A percentile compares a stretch with the other conserved stretches of the same genome.
phyloP scores from a whole-genome alignment of 2,888 invertebrate genomes.

The Prostheceraeus crozeri region DNA sequence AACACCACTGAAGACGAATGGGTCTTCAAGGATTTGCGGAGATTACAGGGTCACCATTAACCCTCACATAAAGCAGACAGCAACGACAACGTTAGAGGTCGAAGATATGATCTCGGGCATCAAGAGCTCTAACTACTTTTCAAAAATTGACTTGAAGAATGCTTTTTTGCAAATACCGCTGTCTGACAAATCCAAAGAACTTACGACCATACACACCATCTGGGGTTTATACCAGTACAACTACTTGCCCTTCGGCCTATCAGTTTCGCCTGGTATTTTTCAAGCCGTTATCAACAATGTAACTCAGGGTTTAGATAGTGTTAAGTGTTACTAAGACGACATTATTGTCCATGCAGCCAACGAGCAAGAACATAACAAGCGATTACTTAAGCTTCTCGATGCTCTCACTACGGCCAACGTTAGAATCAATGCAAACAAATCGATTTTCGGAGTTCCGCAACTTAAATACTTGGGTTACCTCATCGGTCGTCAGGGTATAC shows the following conservation, averaged over 20 bases:
- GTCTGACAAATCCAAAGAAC: not conserved
- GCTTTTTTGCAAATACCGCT: conserved; percentile 1
- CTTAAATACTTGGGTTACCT: not conserved
- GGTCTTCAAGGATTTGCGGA: conserved; percentile 4
- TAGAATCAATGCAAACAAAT: not conserved
- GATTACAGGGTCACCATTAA: conserved; percentile 22
- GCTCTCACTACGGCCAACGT: conserved; percentile 3
- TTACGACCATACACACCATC: not conserved
- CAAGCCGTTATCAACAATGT: not conserved
- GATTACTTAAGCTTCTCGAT: conserved; percentile 6
- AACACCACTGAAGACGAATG: not conserved
- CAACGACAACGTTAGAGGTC: conserved; percentile 1
- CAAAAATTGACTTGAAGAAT: conserved; percentile 24
- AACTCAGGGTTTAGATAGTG: conserved; percentile 2
- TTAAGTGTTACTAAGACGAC: conserved; percentile 5
- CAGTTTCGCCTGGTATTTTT: not conserved
- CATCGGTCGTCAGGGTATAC: not conserved
- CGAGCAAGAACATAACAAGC: conserved; percentile 3
- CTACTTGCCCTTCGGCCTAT: not conserved
- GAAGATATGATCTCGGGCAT: conserved; percentile 21
- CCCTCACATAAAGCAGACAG: conserved; percentile 25
- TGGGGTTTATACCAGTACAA: conserved; percentile 9
- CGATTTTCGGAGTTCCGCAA: not conserved
- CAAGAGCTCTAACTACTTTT: not conserved
- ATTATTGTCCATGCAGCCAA: conserved; percentile 3